Evolutionary conservation across 2,888 invertebrate genomes (phyloP), one percentile per base, ranked within the genome.

Genomic region (Nomada lathburiana): DNA sequence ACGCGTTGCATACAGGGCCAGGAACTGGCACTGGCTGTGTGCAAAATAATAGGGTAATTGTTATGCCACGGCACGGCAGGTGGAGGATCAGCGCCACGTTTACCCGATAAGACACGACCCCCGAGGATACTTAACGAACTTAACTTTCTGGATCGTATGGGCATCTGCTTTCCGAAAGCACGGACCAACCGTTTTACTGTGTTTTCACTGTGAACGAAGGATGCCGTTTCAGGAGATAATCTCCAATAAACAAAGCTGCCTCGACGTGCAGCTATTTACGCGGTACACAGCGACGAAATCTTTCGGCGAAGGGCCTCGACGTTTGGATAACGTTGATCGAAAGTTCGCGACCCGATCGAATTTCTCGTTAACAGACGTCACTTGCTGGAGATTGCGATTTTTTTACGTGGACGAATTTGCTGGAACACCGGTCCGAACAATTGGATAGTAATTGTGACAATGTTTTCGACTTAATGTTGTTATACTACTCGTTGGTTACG

Each of bases 41-140:
- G 83, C 75, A 83, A 88, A 87, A 87, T 94, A 94, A 94, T 93
- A 91, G 90, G 93, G 93, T 93, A 93, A 94, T 94, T 93, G 92
- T 93, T 94, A 94, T 94, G 93, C 93, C 85, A 83, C 82, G 89
- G 90, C 93, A 94, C 93, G 93, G 89, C 90, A 92, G 90, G 89
- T 89, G 81, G 90, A 91, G 92, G 93, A 93, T 93, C 93, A 91
- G 91, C 92, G 91, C 89, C 89, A 91, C 90, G 91, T 92, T 92
- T 91, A 91, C 89, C 90, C 89, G 93, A 94, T 94, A 94, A 93
- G 93, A 93, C 93, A 94, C 93, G 93, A 86, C 84, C 87, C 52
- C 86, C 83, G 90, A 90, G 91, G 91, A 89, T 91, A 93, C 92
- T 93, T 92, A 93, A 92, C 92, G 90, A 90, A 92, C 92, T 92